These are phyloP conservation scores for Beroe ovata DNA, from an alignment of 37 sponge, comb jelly and placozoan species.

Conservation along the genomic window DNA sequence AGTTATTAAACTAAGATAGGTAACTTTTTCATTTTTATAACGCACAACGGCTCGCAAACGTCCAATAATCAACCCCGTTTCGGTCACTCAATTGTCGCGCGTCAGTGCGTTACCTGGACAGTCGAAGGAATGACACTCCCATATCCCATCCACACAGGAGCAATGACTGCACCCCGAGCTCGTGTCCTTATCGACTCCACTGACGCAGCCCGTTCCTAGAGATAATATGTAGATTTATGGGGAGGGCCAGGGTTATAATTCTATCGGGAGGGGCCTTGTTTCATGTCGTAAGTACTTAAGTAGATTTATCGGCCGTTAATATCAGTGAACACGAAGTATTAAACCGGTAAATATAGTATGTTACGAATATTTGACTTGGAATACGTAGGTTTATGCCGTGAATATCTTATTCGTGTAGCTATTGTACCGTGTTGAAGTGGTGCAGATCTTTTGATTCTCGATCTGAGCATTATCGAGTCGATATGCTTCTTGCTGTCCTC, in stretches of 20 bases:
- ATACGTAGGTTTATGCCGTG: no score
- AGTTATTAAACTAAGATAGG: neutral
- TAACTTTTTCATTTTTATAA: no score
- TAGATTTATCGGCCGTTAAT: no score
- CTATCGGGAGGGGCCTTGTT: no score
- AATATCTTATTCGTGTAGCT: neutral
- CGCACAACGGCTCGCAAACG: no score
- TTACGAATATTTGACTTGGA: no score
- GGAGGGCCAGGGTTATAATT: no score
- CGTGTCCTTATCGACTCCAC: neutral
- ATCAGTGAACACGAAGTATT: no score
- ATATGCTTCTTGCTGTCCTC: neutral
- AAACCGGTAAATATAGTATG: neutral
- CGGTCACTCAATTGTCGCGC: no score
- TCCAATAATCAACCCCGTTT: no score
- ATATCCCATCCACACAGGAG: neutral
- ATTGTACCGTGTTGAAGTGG: neutral
- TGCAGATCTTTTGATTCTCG: neutral
- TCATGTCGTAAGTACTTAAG: no score
- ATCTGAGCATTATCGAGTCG: neutral
- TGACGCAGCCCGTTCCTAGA: neutral
- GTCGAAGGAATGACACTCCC: neutral
- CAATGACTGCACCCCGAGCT: neutral
- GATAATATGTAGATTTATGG: neutral
- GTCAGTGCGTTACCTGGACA: no score